Conservation (phyloP, 2,888 invertebrate genomes). For the Hedya salicella region DNA sequence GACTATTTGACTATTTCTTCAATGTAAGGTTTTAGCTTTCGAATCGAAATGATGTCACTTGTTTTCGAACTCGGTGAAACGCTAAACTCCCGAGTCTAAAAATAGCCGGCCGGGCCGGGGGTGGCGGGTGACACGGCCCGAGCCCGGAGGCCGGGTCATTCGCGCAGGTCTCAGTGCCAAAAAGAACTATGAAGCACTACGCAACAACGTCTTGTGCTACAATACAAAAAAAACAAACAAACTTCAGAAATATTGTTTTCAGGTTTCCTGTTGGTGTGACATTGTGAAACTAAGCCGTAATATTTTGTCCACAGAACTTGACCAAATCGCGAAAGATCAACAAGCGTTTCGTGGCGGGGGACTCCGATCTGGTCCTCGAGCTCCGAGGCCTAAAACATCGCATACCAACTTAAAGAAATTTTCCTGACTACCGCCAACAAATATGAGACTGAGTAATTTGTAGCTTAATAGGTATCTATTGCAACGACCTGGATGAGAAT, state of each 20-base stretch:
- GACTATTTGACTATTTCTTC: slow-evolving; percentile 27
- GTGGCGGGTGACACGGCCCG: slow-evolving; percentile 76
- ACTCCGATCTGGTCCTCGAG: slow-evolving; percentile 87
- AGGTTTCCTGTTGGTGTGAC: not conserved
- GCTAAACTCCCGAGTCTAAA: slow-evolving; percentile 76
- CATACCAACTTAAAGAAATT: slow-evolving; percentile 81
- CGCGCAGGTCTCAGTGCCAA: slow-evolving; percentile 46
- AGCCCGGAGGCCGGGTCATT: slow-evolving; percentile 77
- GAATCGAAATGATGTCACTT: slow-evolving; percentile 51
- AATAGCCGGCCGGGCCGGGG: slow-evolving; percentile 79
- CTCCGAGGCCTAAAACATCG: slow-evolving; percentile 87
- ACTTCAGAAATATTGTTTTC: not conserved
- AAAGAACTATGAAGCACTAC: slow-evolving; percentile 34
- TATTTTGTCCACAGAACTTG: slow-evolving; percentile 67
- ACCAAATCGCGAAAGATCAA: slow-evolving; percentile 78
- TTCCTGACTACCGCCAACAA: slow-evolving; percentile 74
- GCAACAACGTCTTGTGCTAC: slow-evolving; percentile 4
- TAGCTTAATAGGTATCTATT: slow-evolving; percentile 72
- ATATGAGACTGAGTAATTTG: slow-evolving; percentile 83
- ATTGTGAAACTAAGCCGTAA: slow-evolving; percentile 11
- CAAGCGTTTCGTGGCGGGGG: slow-evolving; percentile 87
- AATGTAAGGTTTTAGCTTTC: slow-evolving; percentile 35
- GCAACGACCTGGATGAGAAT: slow-evolving; percentile 60
- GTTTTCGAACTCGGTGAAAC: slow-evolving; percentile 58
- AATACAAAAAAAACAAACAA: slow-evolving; percentile 10